phyloP scores from a whole-genome alignment of 2,888 invertebrate species.

The Eumerus sabulonum region DNA sequence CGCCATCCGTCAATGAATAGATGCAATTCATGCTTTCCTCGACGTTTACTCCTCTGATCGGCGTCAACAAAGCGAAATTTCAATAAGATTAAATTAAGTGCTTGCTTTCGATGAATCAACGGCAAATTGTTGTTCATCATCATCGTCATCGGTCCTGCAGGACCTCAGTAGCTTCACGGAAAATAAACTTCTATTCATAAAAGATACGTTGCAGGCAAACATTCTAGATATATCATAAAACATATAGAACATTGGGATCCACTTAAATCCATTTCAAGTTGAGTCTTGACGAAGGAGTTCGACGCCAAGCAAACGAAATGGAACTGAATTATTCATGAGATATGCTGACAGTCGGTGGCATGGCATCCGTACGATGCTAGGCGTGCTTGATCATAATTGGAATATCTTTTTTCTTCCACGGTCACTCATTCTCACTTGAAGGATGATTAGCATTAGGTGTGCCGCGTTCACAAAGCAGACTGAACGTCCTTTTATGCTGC shows the following conservation, averaged over 20 bases:
- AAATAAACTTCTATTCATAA: conserved; percentile 65
- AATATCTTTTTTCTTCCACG: conserved; percentile 5
- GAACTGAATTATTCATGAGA: conserved; percentile 45
- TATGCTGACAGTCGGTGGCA: neutral
- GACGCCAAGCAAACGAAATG: too few relatives aligned
- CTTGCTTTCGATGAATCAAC: conserved; percentile 49
- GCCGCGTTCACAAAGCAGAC: too few relatives aligned
- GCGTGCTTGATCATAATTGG: too few relatives aligned
- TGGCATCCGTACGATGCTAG: too few relatives aligned
- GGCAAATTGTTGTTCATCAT: conserved; percentile 47
- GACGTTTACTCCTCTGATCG: too few relatives aligned
- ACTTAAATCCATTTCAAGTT: neutral
- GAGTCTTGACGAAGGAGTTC: too few relatives aligned
- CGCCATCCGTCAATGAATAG: conserved; percentile 14
- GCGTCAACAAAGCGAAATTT: conserved; percentile 23
- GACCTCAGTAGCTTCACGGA: conserved; percentile 27
- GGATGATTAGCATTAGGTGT: conserved; percentile 16
- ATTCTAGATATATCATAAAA: conserved; percentile 33
- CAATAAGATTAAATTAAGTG: conserved; percentile 61
- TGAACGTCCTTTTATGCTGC: conserved; percentile 1
- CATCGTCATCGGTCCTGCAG: neutral
- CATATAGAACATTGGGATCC: conserved; percentile 18
- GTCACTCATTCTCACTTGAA: conserved; percentile 2
- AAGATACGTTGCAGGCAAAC: conserved; percentile 43
- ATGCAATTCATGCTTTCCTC: conserved; percentile 14